phyloP scores from a whole-genome alignment of 2,797 vertebrate species.

The Acanthurus lineatus region DNA sequence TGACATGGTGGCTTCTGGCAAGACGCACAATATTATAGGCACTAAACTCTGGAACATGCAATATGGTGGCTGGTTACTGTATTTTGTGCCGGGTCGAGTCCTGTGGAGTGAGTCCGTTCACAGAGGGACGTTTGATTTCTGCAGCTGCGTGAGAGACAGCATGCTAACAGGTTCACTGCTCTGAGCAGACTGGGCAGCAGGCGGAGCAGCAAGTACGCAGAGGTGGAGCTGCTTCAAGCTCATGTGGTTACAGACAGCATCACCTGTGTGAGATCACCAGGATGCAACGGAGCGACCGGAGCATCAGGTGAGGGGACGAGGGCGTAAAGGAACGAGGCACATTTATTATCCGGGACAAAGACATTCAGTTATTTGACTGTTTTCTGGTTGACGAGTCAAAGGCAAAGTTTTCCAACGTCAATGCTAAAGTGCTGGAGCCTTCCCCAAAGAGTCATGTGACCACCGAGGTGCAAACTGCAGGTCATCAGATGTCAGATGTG shows the following conservation, averaged over 20 bases:
- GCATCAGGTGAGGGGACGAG: neutral
- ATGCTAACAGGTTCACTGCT: slow-evolving; percentile 44
- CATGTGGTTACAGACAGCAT: neutral
- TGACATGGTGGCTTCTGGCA: slow-evolving; percentile 80
- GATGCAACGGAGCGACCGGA: neutral
- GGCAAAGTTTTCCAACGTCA: neutral
- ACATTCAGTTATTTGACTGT: slow-evolving; percentile 31
- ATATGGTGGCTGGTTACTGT: slow-evolving; percentile 78
- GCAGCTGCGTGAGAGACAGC: slow-evolving; percentile 54
- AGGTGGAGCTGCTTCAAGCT: slow-evolving; percentile 29
- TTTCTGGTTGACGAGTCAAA: neutral
- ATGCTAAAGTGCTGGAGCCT: slow-evolving; percentile 26
- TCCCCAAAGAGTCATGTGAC: neutral
- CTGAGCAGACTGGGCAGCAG: slow-evolving; percentile 33
- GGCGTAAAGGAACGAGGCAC: slow-evolving; percentile 45
- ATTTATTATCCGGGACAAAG: slow-evolving; percentile 30
- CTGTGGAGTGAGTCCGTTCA: slow-evolving; percentile 53
- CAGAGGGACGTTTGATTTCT: slow-evolving; percentile 53
- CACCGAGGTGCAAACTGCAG: neutral
- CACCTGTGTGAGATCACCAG: slow-evolving; percentile 12
- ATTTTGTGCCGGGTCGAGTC: slow-evolving; percentile 65
- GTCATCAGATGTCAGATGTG: neutral
- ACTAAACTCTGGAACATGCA: slow-evolving; percentile 84
- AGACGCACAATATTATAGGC: slow-evolving; percentile 82
- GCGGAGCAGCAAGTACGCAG: slow-evolving; percentile 40